Conservation (phyloP, 2,797 vertebrate species). For the Erpetoichthys calabaricus region DNA sequence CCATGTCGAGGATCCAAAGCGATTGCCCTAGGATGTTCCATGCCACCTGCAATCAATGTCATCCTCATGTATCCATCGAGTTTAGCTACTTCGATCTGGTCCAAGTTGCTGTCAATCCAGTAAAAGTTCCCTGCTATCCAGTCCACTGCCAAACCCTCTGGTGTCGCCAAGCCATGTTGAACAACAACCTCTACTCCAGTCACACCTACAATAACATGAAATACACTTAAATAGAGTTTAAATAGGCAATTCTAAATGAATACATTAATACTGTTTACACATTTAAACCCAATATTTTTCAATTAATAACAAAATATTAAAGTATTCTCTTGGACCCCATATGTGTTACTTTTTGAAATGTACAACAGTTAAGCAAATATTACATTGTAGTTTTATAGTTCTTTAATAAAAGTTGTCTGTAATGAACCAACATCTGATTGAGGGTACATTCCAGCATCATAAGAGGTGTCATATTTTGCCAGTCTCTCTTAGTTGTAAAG, state of each 20-base stretch:
- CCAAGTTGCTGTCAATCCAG: slow-evolving; percentile 97
- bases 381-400: no score
- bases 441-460: no score
- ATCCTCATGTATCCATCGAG: slow-evolving; percentile 83
- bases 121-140: slow-evolving; percentile 96
- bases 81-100: slow-evolving; percentile 94
- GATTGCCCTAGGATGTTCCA: slow-evolving; percentile 94
- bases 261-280: not conserved
- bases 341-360: no score
- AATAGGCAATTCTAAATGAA: no score
- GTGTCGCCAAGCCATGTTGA: slow-evolving; percentile 88
- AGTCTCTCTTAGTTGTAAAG: no score
- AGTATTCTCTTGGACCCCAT: no score
- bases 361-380: no score
- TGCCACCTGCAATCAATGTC: slow-evolving; percentile 83
- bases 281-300: not conserved
- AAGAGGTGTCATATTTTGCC: no score
- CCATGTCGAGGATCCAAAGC: slow-evolving; percentile 89
- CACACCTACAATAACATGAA: slow-evolving; percentile 55
- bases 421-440: no score
- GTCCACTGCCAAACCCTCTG: slow-evolving; percentile 89
- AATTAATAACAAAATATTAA: no score
- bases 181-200: slow-evolving; percentile 84
- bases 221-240: not conserved
- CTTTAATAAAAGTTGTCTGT: no score